These are phyloP conservation scores for Thrips palmi DNA, from an alignment of 1,140 invertebrate genomes.

Conservation along the genomic window DNA sequence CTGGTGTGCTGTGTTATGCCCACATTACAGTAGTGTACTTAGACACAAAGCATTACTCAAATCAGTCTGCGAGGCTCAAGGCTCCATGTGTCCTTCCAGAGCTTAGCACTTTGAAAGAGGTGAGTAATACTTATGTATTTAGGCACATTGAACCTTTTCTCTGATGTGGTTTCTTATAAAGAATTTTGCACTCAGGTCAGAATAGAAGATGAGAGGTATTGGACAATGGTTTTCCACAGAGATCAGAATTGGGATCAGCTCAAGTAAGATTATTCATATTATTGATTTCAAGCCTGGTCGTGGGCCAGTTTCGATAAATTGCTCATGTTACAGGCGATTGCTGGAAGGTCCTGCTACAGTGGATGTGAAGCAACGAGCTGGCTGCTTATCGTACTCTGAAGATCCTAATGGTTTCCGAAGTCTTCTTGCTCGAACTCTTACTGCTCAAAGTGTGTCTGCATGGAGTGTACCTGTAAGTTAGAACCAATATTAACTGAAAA, in stretches of 20 bases:
- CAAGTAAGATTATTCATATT: conserved; percentile 29
- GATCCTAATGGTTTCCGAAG: conserved; percentile 76
- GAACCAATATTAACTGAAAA: not conserved
- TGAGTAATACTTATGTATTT: conserved; percentile 19
- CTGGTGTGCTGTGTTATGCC: conserved; percentile 58
- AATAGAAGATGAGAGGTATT: conserved; percentile 69
- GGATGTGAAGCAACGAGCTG: conserved; percentile 74
- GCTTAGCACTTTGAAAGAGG: conserved; percentile 50
- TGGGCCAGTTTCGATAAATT: conserved; percentile 8
- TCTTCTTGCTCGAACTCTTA: conserved; percentile 63
- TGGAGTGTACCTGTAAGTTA: conserved; percentile 30
- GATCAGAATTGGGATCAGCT: conserved; percentile 68
- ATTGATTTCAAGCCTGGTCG: not conserved
- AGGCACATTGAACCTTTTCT: no score
- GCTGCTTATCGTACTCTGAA: conserved; percentile 70
- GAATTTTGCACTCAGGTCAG: conserved; percentile 32
- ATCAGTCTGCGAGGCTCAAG: conserved; percentile 34
- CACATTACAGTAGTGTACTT: conserved; percentile 45
- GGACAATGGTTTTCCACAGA: conserved; percentile 65
- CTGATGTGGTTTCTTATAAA: not conserved
- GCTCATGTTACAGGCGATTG: conserved; percentile 31
- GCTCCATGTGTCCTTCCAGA: conserved; percentile 80
- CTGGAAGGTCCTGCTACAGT: conserved; percentile 49
- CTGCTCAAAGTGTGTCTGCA: conserved; percentile 51
- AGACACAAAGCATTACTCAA: conserved; percentile 27